Evolutionary conservation across 2,113 vertebrate genomes (phyloP), one percentile per base, ranked within the genome.

Genomic region (Cricetomys ansorgei): DNA sequence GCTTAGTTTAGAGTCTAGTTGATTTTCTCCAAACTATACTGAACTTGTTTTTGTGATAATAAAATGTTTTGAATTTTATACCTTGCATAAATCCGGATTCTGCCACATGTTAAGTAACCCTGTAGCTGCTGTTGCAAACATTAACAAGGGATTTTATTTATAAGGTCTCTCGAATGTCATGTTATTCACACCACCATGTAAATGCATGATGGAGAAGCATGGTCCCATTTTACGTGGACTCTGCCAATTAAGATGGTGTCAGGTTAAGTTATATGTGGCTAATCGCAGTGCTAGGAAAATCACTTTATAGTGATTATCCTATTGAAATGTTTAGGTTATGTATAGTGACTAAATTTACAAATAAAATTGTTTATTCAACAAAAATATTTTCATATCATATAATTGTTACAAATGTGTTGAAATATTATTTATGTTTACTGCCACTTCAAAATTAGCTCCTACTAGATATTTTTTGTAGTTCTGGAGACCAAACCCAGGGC

Each of bases 381-480:
- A 79, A 79, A 79, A 31, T 70, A 79, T 55, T 94, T 92, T 94
- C 65, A 53, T 80, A 85, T 85, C n/a, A 75, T 40, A 75, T 27
- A 55, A 34, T 86, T 79, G 19, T 48, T 40, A 9, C 77, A 79
- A 57, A 73, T 67, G 45, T 40, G 72, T 94, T 86, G 40, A 95
- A 89, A 79, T 85, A 88, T 84, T 76, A 73, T 43, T 75, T 75
- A 27, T 45, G 72, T 5, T 75, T 75, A 75, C 19, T 75, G 25
- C 40, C 4, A 27, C 11, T 45, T 75, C 43, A 75, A 45, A 73
- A 75, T 75, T 45, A 45, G 72, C 40, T 45, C 40, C 40, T 75
- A 45, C 72, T 45, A 75, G 59, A 50, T 45, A 45, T 77, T 75
- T 75, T 75, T 45, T 75, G 72, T 75, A 45, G 72, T 45, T 21